These are phyloP conservation scores for Phanerotoma sp. DNA, from an alignment of 2,888 invertebrate genomes.

Conservation along the genomic window DNA sequence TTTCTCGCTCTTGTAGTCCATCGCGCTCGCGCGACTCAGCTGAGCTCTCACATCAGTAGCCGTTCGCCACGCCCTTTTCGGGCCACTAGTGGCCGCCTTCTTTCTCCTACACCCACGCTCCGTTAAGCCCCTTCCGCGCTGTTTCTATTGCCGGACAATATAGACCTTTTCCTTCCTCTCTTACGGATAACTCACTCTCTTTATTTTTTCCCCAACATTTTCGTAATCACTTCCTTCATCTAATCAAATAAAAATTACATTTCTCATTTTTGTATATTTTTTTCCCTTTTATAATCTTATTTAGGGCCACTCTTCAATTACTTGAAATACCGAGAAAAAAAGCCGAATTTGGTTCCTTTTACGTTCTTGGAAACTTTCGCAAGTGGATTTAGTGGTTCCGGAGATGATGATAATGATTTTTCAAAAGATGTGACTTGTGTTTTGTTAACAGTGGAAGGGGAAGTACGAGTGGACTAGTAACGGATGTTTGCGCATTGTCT, in stretches of 20 bases:
- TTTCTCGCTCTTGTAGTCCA: no score
- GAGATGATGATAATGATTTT: no score
- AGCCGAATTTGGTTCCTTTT: no score
- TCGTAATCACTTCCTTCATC: conserved; percentile 31
- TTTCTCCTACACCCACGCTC: conserved; percentile 49
- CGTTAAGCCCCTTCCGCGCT: conserved; percentile 12
- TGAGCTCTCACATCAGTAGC: not conserved
- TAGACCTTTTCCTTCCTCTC: conserved; percentile 10
- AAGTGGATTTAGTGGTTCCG: no score
- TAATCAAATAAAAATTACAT: conserved; percentile 22
- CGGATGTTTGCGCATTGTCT: conserved; percentile 52
- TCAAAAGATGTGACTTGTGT: no score
- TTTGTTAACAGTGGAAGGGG: no score
- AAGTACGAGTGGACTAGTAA: no score
- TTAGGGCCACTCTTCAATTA: no score
- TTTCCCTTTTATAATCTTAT: no score
- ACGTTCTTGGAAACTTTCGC: no score
- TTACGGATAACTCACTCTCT: conserved; percentile 1
- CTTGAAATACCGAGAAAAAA: no score
- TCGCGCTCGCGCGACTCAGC: not conserved
- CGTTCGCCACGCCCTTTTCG: conserved; percentile 46
- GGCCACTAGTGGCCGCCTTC: conserved; percentile 43
- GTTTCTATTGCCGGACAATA: conserved; percentile 1
- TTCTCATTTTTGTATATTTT: not conserved
- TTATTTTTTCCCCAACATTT: conserved; percentile 15